Conservation (phyloP, 2,888 invertebrate genomes). For the Drosophila mimetica region DNA sequence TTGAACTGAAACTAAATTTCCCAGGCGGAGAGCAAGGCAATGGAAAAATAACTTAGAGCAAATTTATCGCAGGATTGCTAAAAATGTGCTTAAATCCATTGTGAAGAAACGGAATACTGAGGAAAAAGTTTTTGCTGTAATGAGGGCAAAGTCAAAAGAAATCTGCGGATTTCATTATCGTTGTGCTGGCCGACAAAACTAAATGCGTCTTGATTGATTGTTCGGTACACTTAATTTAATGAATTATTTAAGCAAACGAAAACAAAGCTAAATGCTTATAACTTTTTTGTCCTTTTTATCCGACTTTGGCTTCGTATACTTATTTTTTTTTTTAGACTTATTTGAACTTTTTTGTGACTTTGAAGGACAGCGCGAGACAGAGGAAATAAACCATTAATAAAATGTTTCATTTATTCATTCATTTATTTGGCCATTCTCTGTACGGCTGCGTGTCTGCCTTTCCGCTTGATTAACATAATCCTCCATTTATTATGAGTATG, state of each 20-base stretch:
- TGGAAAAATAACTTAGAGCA: neutral
- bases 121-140: conserved; percentile 9
- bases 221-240: conserved; percentile 79
- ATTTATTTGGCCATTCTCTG: conserved; percentile 56
- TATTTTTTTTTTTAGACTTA: conserved; percentile 64
- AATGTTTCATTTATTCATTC: conserved; percentile 65
- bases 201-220: conserved; percentile 79
- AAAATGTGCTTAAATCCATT: conserved; percentile 23
- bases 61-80: neutral
- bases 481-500: conserved; percentile 72
- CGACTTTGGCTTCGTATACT: conserved; percentile 26
- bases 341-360: conserved; percentile 41
- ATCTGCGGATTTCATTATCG: conserved; percentile 60
- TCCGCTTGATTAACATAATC: conserved; percentile 80
- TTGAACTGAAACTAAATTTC: conserved; percentile 31
- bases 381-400: conserved; percentile 71
- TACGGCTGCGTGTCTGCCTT: conserved; percentile 64
- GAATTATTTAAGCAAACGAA: conserved; percentile 75
- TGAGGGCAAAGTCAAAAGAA: conserved; percentile 44
- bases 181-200: conserved; percentile 43
- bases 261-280: conserved; percentile 58
- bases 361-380: conserved; percentile 30
- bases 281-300: conserved; percentile 51
- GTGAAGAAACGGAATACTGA: neutral
- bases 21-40: conserved; percentile 2